A percentile compares a stretch with the other conserved stretches of the same genome.
Conservation (phyloP, 2,113 vertebrate species). For the Lophochroa leadbeateri region DNA sequence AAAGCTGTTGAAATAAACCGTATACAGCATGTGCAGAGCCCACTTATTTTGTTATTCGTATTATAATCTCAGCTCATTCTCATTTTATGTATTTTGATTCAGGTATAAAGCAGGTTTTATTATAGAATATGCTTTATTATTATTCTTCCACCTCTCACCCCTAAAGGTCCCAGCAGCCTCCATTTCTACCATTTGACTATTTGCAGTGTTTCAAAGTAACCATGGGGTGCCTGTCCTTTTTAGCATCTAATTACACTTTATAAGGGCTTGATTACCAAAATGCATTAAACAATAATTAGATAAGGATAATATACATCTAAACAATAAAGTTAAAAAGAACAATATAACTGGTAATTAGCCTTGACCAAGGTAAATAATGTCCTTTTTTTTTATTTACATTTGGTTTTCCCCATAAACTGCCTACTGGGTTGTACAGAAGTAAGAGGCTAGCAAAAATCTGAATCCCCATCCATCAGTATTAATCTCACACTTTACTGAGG, state of each 20-base stretch:
- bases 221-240: conserved; percentile 44
- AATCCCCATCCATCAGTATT: conserved; percentile 88
- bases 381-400: conserved; percentile 82
- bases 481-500: conserved; percentile 81
- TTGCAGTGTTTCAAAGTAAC: conserved; percentile 27
- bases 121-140: not conserved
- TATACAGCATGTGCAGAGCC: not conserved
- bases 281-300: conserved; percentile 79
- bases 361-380: conserved; percentile 81
- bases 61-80: not conserved
- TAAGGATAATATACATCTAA: conserved; percentile 75
- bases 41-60: not conserved
- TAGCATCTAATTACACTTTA: conserved; percentile 72
- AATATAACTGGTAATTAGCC: conserved; percentile 80
- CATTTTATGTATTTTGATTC: conserved; percentile 3
- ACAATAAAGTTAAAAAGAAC: conserved; percentile 74
- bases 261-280: conserved; percentile 73
- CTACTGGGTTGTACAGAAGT: conserved; percentile 80
- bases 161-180: not conserved
- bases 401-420: conserved; percentile 79
- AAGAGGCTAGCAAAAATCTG: conserved; percentile 82
- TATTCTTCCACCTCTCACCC: not conserved
- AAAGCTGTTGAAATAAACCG: not conserved
- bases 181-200: not conserved
- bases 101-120: not conserved